Evolutionary conservation across 2,888 invertebrate genomes (phyloP), one percentile per base, ranked within the genome.

Genomic region (Caenorhabditis sp.): DNA sequence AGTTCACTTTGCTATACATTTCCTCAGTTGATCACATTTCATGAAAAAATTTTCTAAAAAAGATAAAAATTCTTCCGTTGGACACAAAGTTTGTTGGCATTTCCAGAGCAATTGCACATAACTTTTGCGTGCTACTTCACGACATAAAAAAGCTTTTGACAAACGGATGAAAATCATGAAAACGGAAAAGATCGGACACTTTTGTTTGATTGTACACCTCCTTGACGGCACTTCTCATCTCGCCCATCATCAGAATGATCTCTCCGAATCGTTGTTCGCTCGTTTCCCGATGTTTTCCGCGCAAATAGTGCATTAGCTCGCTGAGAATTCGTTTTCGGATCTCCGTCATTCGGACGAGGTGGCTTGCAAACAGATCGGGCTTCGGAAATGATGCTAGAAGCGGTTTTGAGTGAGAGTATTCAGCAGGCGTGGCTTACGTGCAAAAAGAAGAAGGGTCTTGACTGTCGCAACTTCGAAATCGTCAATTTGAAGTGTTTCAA

Each of bases 171-270:
- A n/a, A n/a, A n/a, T n/a, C n/a, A n/a, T n/a, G n/a, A n/a, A n/a
- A n/a, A n/a, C n/a, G n/a, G 71, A 82, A 82, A 15, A 82, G 24
- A 27, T 78, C 80, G n/a, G 58, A 59, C 4, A 62, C 61, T 17
- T 52, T 63, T 4, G 76, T 70, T 35, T 80, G 82, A 17, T 75
- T 70, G 46, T 76, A 80, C 13, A 74, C 55, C 11, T 48, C 53
- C 30, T 72, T 55, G 9, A 80, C 72, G 26, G 66, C 43, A n/a
- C 41, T 61, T 37, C 73, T 30, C 37, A 82, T 71, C 52, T 76
- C 76, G 3, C 78, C 62, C 26, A 75, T 71, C 37, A 80, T 62
- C 0, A 82, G 63, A 9, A 82, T 45, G 7, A 82, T 11, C 0
- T 73, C 35, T 41, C 82, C 82, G 30, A 76, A 63, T 22, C 82